A percentile compares a stretch with the other conserved stretches of the same genome.
Evolutionary conservation across 2,888 invertebrate species (phyloP).

Genomic region (Thereva unica): DNA sequence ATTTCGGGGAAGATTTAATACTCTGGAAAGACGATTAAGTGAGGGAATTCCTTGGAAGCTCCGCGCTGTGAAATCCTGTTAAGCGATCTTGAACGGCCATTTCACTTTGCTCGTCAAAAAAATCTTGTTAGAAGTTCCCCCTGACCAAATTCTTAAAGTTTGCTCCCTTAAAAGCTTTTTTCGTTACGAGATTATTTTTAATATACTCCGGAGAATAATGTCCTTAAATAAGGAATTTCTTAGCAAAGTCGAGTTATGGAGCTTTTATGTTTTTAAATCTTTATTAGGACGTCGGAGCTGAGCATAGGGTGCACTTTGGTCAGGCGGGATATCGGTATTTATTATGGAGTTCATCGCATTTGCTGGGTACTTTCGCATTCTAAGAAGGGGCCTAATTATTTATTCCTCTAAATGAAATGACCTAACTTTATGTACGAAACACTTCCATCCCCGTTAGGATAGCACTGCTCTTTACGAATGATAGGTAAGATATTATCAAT

Average conservation of each 20-base stretch:
- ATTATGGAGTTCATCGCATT: too few relatives aligned
- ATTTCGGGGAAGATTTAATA: constrained; percentile 30
- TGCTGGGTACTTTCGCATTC: too few relatives aligned
- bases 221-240: constrained; percentile 10
- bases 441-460: too few relatives aligned
- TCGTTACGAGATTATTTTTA: constrained; percentile 34
- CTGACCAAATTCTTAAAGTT: constrained; percentile 25
- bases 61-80: neutral
- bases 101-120: constrained; percentile 13
- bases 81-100: constrained; percentile 5
- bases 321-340: too few relatives aligned
- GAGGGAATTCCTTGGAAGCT: constrained; percentile 1
- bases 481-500: too few relatives aligned
- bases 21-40: constrained; percentile 2
- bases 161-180: constrained; percentile 27
- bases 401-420: too few relatives aligned
- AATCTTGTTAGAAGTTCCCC: constrained; percentile 29
- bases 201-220: constrained; percentile 32
- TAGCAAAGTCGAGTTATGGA: constrained; percentile 8
- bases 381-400: too few relatives aligned
- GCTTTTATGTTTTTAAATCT: constrained; percentile 6
- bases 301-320: too few relatives aligned
- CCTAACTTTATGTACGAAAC: too few relatives aligned
- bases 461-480: too few relatives aligned
- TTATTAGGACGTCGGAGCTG: too few relatives aligned